Evolutionary conservation across 1,140 invertebrate genomes (phyloP), one percentile per base, ranked within the genome.

Genomic region (Cyrtorhinus lividipennis): DNA sequence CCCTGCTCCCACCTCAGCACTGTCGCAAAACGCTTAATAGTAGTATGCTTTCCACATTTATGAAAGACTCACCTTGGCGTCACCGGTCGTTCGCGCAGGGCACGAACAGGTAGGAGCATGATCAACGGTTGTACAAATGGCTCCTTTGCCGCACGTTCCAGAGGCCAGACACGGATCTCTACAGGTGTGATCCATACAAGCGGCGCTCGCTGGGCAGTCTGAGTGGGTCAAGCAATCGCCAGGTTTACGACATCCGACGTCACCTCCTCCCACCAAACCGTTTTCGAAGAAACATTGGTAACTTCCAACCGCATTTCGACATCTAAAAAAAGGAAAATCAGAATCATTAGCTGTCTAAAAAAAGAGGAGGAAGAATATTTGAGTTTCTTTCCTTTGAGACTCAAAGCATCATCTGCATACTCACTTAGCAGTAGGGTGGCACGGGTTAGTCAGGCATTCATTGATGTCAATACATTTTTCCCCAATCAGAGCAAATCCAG

Each of bases 151-250:
- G 70, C 91, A 94, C 0, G 78, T 74, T 2, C 74, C 64, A 13
- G 66, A 26, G 5, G 73, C 72, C 48, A 83, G 81, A 72, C 91
- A 95, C 0, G 88, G 88, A 76, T 90, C 88, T 56, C 82, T 79
- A 68, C 91, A 94, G 57, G 79, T 80, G 62, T 85, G 83, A 56
- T 89, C 83, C 15, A 83, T 71, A 68, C 91, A 94, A 62, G 82
- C 79, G 1, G 90, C 87, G 30, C 83, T 81, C 13, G 79, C 75
- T 0, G 88, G 86, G 71, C 90, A 93, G 66, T 92, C 88, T 0
- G 78, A 75, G 71, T 92, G 86, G 0, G 82, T 79, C 61, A 85
- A 80, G 69, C 91, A 94, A 70, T 90, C 86, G 30, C 87, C 88
- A 0, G 88, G 83, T 69, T 81, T 79, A 64, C 83, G 80, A 68